Evolutionary conservation across 2,797 vertebrate species (phyloP).

Genomic region (Arrhamphus sclerolepis): DNA sequence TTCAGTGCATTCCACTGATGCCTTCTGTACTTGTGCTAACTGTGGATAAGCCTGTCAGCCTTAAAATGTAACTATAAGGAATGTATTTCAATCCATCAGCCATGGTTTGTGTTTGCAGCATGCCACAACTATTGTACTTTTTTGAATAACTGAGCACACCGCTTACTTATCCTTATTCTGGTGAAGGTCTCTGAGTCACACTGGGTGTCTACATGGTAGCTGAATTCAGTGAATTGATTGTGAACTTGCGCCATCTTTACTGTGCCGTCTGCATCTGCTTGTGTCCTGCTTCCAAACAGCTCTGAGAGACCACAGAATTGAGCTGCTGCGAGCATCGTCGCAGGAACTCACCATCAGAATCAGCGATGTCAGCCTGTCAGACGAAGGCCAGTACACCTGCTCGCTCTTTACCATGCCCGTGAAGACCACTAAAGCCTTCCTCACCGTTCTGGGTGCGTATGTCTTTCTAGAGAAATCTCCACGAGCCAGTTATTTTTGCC

Average conservation of each 20-base stretch:
- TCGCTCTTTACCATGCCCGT: conserved; percentile 99
- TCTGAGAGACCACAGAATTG: conserved; percentile 95
- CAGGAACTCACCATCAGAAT: conserved; percentile 98
- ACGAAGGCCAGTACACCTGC: conserved; percentile 97
- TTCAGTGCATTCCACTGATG: conserved; percentile 33
- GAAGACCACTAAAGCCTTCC: conserved; percentile 97
- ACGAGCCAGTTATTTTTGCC: conserved; percentile 16
- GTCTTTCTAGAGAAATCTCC: conserved; percentile 15
- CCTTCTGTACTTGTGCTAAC: conserved; percentile 26
- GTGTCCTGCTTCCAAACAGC: conserved; percentile 73
- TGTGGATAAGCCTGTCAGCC: conserved; percentile 35
- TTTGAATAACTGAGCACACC: conserved; percentile 26
- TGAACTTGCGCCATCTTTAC: conserved; percentile 12
- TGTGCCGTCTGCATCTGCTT: conserved; percentile 13
- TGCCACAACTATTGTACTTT: conserved; percentile 37
- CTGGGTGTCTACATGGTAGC: conserved; percentile 7
- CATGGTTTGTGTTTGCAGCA: conserved; percentile 24
- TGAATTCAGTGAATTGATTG: conserved; percentile 10
- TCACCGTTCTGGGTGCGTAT: conserved; percentile 93
- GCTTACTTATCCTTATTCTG: neutral
- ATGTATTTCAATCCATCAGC: conserved; percentile 24
- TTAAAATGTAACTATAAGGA: conserved; percentile 48
- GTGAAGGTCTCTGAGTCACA: conserved; percentile 35
- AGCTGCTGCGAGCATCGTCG: conserved; percentile 92
- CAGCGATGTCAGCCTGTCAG: conserved; percentile 91